Evolutionary conservation across 1,140 invertebrate genomes (phyloP).

Genomic region (Rhynchophorus ferrugineus): DNA sequence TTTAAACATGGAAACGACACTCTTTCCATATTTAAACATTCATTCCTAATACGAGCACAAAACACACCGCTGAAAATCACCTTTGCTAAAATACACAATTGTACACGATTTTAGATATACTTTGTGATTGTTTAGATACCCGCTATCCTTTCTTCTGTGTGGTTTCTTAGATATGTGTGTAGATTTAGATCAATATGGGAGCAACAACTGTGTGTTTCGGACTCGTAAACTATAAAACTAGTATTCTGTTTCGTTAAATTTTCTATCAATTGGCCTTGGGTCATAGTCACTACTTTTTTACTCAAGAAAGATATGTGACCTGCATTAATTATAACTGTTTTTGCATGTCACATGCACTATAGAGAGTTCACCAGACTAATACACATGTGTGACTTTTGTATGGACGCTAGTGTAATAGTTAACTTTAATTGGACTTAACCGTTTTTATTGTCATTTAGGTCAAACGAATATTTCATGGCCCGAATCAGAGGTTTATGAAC

Average conservation of each 20-base stretch:
- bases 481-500: slow-evolving; percentile 34
- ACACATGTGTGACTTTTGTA: no score
- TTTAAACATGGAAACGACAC: no score
- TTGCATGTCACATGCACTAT: no score
- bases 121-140: slow-evolving; percentile 3
- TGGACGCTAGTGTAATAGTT: no score
- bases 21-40: no score
- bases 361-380: no score
- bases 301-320: no score
- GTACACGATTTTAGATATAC: slow-evolving; percentile 1
- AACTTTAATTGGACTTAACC: no score
- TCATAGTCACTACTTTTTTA: no score
- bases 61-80: slow-evolving; percentile 25
- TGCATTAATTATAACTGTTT: no score
- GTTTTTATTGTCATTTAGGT: slow-evolving; percentile 28
- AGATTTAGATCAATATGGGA: slow-evolving; percentile 31
- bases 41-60: slow-evolving; percentile 22
- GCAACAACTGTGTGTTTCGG: slow-evolving; percentile 39
- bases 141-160: slow-evolving; percentile 3
- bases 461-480: slow-evolving; percentile 31
- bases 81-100: slow-evolving; percentile 11
- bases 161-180: slow-evolving; percentile 4
- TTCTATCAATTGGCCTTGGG: no score
- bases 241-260: no score
- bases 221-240: slow-evolving; percentile 14